These are phyloP conservation scores for Cynopterus brachyotis DNA, from an alignment of 2,113 vertebrate species.

Conservation along the genomic window DNA sequence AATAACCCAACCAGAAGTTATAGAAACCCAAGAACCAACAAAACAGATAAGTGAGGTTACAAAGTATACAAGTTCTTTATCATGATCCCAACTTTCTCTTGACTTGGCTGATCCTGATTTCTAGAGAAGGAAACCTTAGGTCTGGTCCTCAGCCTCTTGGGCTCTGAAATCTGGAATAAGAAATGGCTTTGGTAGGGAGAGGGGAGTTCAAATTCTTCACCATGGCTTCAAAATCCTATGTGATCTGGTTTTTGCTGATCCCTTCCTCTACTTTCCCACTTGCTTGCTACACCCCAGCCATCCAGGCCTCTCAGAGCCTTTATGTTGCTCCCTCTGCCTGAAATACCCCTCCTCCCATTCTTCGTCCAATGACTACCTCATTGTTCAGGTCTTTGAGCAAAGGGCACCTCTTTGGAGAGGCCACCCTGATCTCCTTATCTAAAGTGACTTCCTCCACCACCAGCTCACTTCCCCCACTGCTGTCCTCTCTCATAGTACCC, in stretches of 20 bases:
- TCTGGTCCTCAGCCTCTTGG: neutral
- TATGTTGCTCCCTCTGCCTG: neutral
- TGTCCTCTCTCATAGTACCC: neutral
- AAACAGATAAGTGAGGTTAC: neutral
- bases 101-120: neutral
- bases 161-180: neutral
- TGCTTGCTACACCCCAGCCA: neutral
- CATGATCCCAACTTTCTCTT: neutral
- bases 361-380: neutral
- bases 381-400: neutral
- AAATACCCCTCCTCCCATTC: neutral
- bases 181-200: neutral
- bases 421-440: neutral
- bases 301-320: neutral
- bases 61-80: neutral
- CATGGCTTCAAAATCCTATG: neutral
- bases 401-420: neutral
- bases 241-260: neutral
- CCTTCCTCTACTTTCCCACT: neutral
- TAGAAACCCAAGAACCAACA: conserved; percentile 11
- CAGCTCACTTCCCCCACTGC: neutral
- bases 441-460: neutral
- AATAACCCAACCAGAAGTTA: neutral
- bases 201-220: neutral
- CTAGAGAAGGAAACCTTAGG: neutral